phyloP scores from a whole-genome alignment of 2,113 vertebrate genomes.

The Tetraodon nigroviridis region DNA sequence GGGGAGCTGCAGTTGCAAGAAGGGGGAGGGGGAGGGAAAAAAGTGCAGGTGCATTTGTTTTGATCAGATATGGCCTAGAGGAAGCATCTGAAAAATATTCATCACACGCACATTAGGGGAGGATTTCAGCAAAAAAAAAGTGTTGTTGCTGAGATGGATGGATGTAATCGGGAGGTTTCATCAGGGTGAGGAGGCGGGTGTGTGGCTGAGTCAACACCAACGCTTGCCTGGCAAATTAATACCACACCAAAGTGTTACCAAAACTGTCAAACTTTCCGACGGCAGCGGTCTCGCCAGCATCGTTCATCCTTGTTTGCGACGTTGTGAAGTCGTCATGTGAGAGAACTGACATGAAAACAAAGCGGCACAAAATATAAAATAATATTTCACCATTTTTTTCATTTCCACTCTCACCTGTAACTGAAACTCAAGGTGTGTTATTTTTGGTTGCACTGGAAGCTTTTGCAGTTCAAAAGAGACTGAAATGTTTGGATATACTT shows the following conservation, averaged over 20 bases:
- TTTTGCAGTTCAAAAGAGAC: no score
- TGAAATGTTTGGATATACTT: no score
- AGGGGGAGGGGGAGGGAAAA: slow-evolving; percentile 16
- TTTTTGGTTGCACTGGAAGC: no score
- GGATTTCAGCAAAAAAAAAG: slow-evolving; percentile 64
- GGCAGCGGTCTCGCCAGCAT: slow-evolving; percentile 19
- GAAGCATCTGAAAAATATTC: slow-evolving; percentile 75
- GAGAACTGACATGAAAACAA: neutral
- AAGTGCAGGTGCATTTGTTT: slow-evolving; percentile 81
- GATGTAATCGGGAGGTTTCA: slow-evolving; percentile 40
- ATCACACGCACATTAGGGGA: slow-evolving; percentile 69
- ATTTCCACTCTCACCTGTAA: no score
- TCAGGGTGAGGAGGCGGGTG: slow-evolving; percentile 26
- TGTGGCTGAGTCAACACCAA: slow-evolving; percentile 42
- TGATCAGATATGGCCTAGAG: slow-evolving; percentile 78
- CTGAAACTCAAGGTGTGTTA: no score
- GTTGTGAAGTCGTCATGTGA: neutral
- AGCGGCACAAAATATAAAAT: neutral
- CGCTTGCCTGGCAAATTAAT: slow-evolving; percentile 61
- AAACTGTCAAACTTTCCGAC: slow-evolving; percentile 55
- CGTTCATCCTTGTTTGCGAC: slow-evolving; percentile 16
- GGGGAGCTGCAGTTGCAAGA: slow-evolving; percentile 76
- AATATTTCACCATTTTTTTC: no score
- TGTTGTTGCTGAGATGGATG: slow-evolving; percentile 37
- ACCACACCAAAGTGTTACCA: slow-evolving; percentile 48